Base-by-base conservation (phyloP, 92 coral and sea anemone species). In the Pocillopora grandis region DNA sequence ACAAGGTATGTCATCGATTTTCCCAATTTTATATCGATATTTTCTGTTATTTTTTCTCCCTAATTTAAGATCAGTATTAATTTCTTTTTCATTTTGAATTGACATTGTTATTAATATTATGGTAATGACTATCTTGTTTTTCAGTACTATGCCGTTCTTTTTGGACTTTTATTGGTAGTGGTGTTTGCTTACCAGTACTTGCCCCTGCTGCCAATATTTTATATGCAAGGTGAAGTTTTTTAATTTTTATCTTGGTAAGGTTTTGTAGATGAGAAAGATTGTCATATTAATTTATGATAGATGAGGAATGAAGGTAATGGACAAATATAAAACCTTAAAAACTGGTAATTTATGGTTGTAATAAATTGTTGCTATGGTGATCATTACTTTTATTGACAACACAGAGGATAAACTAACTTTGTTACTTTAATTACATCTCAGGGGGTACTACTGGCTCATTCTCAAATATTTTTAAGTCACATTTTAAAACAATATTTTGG, bases 111-210 rank as follows among this genome's bases (percentile, higher is more conserved):
- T 70, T 68, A 68, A 12, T 23, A 36, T 21, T 12, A 23, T 31
- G 17, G 13, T 10, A 5, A 12, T 70, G 10, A 17, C 6, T 12
- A 7, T 49, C 21, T 70, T 48, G 19, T 76, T 70, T 58, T 52
- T 87, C 71, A 93, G 98, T 94, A 77, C 84, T 94, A 89, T 87
- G 89, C 82, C 10, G 84, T 80, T 65, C 52, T 91, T 76, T 81
- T 81, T 76, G 87, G 73, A 17, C 12, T 92, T 60, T 81, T 94
- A 80, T 60, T 94, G 71, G 88, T 57, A 10, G 86, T 76, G 18
- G 90, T 90, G 49, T 94, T 87, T 85, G 87, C 95, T 17, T 94
- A 94, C 77, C 98, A 94, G 71, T 91, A 94, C 76, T 70, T 89
- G 17, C 98, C 98, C 49, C 58, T 88, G 90, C 76, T 88, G 67